Evolutionary conservation across 2,113 vertebrate genomes (phyloP).

Genomic region (Morone saxatilis): DNA sequence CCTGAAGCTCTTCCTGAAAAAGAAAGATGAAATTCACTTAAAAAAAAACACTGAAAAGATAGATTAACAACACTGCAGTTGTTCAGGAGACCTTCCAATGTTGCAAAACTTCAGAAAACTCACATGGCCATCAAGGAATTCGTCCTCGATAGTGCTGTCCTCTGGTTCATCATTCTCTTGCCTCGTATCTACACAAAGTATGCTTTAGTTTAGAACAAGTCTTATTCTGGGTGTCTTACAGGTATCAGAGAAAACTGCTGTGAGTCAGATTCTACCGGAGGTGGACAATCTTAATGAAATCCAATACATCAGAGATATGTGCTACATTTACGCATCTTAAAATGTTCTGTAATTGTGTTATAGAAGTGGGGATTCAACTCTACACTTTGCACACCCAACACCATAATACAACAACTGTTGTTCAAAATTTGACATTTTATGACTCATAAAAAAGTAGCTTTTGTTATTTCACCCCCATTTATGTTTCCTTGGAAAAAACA

Average conservation of each 20-base stretch:
- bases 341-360: not conserved
- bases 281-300: not conserved
- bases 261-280: not conserved
- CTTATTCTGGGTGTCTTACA: not conserved
- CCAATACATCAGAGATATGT: not conserved
- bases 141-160: constrained; percentile 91
- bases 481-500: too few relatives aligned
- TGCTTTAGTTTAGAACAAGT: not conserved
- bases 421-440: too few relatives aligned
- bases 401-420: not conserved
- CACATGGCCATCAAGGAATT: constrained; percentile 91
- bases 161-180: constrained; percentile 89
- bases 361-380: not conserved
- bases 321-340: not conserved
- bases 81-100: not conserved
- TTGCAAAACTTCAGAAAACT: not conserved
- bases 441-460: too few relatives aligned
- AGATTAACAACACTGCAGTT: not conserved
- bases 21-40: not conserved
- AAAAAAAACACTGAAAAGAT: not conserved
- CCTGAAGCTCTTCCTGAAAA: constrained; percentile 87
- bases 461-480: too few relatives aligned
- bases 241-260: not conserved
- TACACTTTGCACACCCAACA: not conserved
- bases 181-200: constrained; percentile 83